These are phyloP conservation scores for Serinus canaria DNA, from an alignment of 2,113 vertebrate species.

Conservation along the genomic window DNA sequence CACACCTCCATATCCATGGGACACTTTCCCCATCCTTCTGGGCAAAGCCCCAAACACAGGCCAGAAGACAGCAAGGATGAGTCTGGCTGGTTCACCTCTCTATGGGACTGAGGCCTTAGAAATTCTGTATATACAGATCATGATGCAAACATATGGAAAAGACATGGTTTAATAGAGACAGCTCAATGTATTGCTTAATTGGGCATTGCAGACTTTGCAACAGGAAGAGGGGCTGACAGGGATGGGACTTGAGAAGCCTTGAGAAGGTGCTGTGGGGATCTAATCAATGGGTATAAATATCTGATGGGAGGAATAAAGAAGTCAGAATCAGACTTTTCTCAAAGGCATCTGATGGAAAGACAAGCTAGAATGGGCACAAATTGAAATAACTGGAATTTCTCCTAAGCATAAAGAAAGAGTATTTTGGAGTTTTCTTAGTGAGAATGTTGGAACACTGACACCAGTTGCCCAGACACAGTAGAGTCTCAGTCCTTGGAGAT, in stretches of 20 bases:
- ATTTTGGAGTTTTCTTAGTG: too few relatives aligned
- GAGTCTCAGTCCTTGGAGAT: background rate
- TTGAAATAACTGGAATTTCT: background rate
- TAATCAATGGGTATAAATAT: background rate
- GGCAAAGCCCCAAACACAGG: background rate
- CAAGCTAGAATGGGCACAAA: background rate
- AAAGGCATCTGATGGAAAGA: background rate
- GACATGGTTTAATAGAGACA: background rate
- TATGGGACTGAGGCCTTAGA: background rate
- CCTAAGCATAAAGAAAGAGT: background rate
- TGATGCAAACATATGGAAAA: background rate
- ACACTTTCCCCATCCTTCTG: background rate
- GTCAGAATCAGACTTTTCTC: background rate
- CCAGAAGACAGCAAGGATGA: background rate
- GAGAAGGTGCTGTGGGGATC: background rate
- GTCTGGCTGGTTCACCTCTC: background rate
- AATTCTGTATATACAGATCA: background rate
- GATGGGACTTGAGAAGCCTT: background rate
- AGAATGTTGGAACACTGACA: background rate
- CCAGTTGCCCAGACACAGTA: background rate
- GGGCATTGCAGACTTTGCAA: background rate
- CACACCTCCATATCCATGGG: background rate
- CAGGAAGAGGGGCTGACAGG: background rate
- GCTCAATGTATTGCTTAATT: background rate
- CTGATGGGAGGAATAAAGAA: background rate